Conservation (phyloP, 2,797 vertebrate genomes). For the Catamblyrhynchus diadema region DNA sequence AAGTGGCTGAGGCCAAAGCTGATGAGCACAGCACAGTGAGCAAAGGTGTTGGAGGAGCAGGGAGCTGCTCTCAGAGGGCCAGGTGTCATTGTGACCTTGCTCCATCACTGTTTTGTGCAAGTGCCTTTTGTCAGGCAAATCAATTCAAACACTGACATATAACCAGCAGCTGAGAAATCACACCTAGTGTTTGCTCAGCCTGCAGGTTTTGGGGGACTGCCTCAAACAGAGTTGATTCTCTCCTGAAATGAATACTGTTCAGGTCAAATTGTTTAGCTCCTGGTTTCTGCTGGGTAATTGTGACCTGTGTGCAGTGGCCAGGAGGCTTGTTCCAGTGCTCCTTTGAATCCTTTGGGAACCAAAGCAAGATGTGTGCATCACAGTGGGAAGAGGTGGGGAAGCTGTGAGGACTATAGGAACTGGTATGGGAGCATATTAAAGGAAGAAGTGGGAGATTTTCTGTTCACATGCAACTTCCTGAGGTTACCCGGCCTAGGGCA, state of each 20-base stretch:
- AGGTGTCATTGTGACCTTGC: slow-evolving; percentile 30
- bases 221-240: background rate
- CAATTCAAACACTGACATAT: background rate
- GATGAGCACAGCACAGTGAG: background rate
- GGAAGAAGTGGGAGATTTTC: background rate
- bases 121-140: background rate
- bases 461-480: background rate
- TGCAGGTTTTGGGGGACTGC: background rate
- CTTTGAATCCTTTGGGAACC: background rate
- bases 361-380: background rate
- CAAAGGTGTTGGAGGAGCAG: background rate
- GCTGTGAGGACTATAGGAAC: background rate
- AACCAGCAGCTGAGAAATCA: slow-evolving; percentile 21
- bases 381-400: background rate
- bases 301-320: background rate
- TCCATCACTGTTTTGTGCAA: background rate
- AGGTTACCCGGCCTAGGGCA: background rate
- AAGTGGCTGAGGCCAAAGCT: background rate
- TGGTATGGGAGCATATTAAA: background rate
- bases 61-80: background rate
- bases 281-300: background rate
- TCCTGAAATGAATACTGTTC: background rate
- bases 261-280: background rate
- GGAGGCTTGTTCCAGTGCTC: background rate
- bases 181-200: slow-evolving; percentile 6